Percentiles rank a stretch among this genome's conserved stretches.
Evolutionary conservation across 2,113 vertebrate genomes (phyloP).

Genomic region (Takifugu bimaculatus): DNA sequence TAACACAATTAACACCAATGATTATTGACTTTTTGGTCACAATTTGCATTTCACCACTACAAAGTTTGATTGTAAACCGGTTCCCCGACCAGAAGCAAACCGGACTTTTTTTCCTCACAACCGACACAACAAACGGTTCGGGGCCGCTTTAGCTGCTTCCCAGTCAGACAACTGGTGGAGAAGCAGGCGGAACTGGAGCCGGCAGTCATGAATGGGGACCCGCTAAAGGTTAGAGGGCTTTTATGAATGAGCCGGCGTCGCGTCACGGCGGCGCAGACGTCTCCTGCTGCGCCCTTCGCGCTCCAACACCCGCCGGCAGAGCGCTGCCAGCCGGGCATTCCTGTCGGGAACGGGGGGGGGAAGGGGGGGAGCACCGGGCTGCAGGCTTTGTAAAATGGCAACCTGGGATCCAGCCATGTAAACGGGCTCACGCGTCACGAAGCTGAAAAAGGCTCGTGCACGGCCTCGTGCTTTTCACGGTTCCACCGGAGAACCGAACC

Average conservation of each 20-base stretch:
- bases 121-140: too few species aligned
- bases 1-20: too few species aligned
- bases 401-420: conserved; percentile 7
- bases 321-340: conserved; percentile 36
- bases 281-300: conserved; percentile 60
- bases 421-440: conserved; percentile 1
- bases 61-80: too few species aligned
- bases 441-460: background rate
- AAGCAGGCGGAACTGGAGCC: conserved; percentile 1
- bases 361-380: too few species aligned
- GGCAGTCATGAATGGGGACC: conserved; percentile 74
- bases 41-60: too few species aligned
- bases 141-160: background rate
- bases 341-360: conserved; percentile 14
- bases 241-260: conserved; percentile 82
- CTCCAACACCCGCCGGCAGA: conserved; percentile 32
- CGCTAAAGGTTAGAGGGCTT: conserved; percentile 74
- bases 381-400: background rate
- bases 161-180: background rate
- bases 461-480: background rate
- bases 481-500: background rate
- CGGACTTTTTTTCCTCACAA: too few species aligned
- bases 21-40: too few species aligned
- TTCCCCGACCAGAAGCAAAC: too few species aligned
- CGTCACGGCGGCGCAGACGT: conserved; percentile 78